A percentile compares a stretch with the other conserved stretches of the same genome.
Evolutionary conservation across 2,113 vertebrate species (phyloP).

Genomic region (Trematocara unimaculatum): DNA sequence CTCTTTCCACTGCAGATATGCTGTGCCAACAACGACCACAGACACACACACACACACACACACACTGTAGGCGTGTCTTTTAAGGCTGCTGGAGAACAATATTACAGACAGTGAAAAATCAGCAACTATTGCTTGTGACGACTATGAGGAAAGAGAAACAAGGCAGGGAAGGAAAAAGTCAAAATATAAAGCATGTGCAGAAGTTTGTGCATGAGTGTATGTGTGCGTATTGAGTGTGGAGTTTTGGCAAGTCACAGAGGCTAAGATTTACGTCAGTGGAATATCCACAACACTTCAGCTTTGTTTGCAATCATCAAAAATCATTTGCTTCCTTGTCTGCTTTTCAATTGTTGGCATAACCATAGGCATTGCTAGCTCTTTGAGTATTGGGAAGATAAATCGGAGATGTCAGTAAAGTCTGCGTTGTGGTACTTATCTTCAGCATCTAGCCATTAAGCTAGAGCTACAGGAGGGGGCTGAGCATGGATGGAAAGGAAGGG

Average conservation of each 20-base stretch:
- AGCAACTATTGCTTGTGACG: background rate
- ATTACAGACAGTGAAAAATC: background rate
- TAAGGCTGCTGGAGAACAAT: background rate
- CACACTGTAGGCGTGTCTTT: background rate
- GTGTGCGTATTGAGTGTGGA: background rate
- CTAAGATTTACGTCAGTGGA: background rate
- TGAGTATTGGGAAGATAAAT: background rate
- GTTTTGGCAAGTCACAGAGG: background rate
- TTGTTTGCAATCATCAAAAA: background rate
- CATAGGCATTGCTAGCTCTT: background rate
- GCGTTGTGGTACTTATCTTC: background rate
- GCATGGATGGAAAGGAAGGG: background rate
- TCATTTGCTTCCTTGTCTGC: background rate
- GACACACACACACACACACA: background rate
- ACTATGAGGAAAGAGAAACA: background rate
- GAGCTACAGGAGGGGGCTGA: background rate
- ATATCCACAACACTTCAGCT: background rate
- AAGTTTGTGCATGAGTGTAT: background rate
- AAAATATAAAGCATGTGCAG: background rate
- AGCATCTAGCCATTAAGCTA: background rate
- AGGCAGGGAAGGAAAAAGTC: background rate
- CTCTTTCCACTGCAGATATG: constrained; percentile 36
- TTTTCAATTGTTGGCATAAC: background rate
- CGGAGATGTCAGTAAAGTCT: background rate
- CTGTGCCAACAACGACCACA: constrained; percentile 1